Conservation (phyloP, 92 coral and sea anemone species). For the Nematostella vectensis region DNA sequence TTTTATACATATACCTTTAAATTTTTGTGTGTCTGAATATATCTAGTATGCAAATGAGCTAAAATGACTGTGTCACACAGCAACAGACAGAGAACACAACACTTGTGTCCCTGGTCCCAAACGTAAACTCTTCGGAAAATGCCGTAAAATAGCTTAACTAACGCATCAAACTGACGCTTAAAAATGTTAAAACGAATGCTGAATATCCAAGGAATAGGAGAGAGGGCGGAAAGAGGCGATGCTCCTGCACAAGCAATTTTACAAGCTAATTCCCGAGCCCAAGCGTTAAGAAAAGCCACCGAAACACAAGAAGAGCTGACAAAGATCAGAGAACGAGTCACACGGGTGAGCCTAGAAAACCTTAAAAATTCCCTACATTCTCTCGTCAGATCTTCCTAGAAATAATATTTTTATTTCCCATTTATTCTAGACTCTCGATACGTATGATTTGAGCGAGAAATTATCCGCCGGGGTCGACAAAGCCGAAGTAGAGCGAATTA, state of each 20-base stretch:
- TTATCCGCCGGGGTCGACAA: slow-evolving; percentile 51
- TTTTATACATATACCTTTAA: too few species aligned
- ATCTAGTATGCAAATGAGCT: slow-evolving; percentile 1
- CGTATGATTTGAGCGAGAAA: slow-evolving; percentile 88
- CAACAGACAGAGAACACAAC: not conserved
- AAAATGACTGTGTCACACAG: not conserved
- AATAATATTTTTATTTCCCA: too few species aligned
- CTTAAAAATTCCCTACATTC: not conserved
- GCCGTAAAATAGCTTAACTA: not conserved
- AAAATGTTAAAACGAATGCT: slow-evolving; percentile 9
- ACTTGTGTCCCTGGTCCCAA: not conserved
- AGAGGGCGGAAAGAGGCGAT: slow-evolving; percentile 72
- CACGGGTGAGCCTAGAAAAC: slow-evolving; percentile 48
- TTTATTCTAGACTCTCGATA: slow-evolving; percentile 68
- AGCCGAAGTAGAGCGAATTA: slow-evolving; percentile 68
- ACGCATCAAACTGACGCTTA: not conserved
- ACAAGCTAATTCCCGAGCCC: slow-evolving; percentile 72
- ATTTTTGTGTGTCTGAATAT: not conserved
- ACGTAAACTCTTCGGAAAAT: not conserved
- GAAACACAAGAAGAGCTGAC: slow-evolving; percentile 84
- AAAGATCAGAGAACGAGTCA: slow-evolving; percentile 73
- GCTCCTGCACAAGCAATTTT: slow-evolving; percentile 85
- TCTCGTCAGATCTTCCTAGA: not conserved
- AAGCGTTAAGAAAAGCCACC: slow-evolving; percentile 61
- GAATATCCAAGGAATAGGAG: slow-evolving; percentile 34